phyloP scores from a whole-genome alignment of 2,797 vertebrate species.

The Melanotaenia boesemani region DNA sequence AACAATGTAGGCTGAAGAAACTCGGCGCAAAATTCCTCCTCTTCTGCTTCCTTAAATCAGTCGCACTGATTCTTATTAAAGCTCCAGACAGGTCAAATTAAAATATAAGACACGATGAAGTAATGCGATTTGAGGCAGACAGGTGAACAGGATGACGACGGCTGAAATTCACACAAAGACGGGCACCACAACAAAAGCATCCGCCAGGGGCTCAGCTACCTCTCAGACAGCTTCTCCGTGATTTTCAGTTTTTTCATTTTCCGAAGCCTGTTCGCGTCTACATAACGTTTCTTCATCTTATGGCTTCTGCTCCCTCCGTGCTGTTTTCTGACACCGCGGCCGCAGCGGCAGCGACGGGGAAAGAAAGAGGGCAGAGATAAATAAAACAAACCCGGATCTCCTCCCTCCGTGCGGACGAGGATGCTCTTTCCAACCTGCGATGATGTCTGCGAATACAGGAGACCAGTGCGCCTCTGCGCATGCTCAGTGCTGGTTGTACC shows the following conservation, averaged over 20 bases:
- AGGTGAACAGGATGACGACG: conserved; percentile 71
- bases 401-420: conserved; percentile 47
- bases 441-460: conserved; percentile 52
- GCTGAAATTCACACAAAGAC: conserved; percentile 71
- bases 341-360: conserved; percentile 9
- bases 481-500: conserved; percentile 61
- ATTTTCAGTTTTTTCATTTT: conserved; percentile 86
- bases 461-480: conserved; percentile 60
- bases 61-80: background rate
- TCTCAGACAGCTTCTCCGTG: conserved; percentile 85
- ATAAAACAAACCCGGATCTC: conserved; percentile 20
- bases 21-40: background rate
- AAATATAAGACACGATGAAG: background rate
- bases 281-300: conserved; percentile 88
- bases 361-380: conserved; percentile 4
- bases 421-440: conserved; percentile 61
- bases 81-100: background rate
- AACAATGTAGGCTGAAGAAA: conserved; percentile 56
- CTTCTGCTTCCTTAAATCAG: background rate
- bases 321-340: conserved; percentile 46
- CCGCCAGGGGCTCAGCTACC: conserved; percentile 70
- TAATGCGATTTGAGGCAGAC: conserved; percentile 42
- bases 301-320: conserved; percentile 65
- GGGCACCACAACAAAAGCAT: conserved; percentile 74
- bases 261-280: conserved; percentile 84